These are phyloP conservation scores for Trichosurus vulpecula DNA, from an alignment of 2,797 vertebrate species.

Conservation along the genomic window DNA sequence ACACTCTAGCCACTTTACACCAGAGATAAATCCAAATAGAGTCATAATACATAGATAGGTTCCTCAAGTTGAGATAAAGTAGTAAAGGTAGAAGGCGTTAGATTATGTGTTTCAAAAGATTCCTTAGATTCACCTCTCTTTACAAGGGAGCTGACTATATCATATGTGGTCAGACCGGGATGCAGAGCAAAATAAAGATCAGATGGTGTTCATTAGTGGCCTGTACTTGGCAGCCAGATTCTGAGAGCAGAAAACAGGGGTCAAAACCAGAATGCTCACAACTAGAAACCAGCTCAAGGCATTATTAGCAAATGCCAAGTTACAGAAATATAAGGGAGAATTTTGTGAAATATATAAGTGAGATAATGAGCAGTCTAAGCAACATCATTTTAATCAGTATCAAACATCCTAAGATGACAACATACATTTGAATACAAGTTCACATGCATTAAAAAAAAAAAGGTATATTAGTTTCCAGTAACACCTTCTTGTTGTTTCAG, in stretches of 20 bases:
- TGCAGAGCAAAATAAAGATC: neutral
- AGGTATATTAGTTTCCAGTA: neutral
- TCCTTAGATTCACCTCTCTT: neutral
- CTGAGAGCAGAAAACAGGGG: neutral
- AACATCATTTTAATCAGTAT: neutral
- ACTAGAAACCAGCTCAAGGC: neutral
- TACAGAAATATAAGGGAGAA: neutral
- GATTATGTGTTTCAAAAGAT: neutral
- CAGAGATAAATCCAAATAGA: neutral
- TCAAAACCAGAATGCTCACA: neutral
- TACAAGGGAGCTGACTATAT: neutral
- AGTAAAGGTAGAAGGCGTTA: neutral
- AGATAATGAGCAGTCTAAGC: neutral
- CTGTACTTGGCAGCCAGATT: neutral
- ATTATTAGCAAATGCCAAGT: neutral
- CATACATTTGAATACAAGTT: neutral
- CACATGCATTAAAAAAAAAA: neutral
- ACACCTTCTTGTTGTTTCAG: neutral
- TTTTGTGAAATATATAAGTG: neutral
- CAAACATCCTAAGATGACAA: neutral
- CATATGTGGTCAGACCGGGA: neutral
- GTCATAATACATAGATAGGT: neutral
- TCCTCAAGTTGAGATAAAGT: neutral
- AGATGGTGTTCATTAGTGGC: neutral
- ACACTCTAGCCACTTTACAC: neutral